A percentile compares a stretch with the other conserved stretches of the same genome.
Evolutionary conservation across 2,888 invertebrate species (phyloP).

Genomic region (Tanaodytes sp.): DNA sequence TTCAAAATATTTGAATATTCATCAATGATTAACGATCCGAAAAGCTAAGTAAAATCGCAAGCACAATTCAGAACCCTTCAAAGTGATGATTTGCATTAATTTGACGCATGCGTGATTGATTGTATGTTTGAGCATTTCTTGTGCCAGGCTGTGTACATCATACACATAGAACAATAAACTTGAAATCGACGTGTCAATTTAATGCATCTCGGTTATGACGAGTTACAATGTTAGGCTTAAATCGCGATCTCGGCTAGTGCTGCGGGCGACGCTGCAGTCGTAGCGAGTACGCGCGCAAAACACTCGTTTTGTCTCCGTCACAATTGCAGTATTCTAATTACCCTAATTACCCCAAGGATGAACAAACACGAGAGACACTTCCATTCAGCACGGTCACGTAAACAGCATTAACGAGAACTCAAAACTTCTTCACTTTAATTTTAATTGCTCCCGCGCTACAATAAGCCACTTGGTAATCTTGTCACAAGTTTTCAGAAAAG

Average conservation of each 20-base stretch:
- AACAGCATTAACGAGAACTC: slow-evolving; percentile 25
- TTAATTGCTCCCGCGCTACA: slow-evolving; percentile 7
- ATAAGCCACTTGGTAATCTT: slow-evolving; percentile 3
- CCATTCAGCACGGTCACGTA: slow-evolving; percentile 18
- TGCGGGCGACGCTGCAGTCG: slow-evolving; percentile 4
- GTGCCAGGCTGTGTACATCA: too few relatives aligned
- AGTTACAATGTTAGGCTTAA: too few relatives aligned
- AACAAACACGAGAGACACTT: slow-evolving; percentile 26
- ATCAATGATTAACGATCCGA: too few relatives aligned
- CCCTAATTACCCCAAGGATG: slow-evolving; percentile 31
- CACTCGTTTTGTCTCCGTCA: slow-evolving; percentile 16
- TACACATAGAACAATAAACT: too few relatives aligned
- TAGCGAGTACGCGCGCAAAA: slow-evolving; percentile 6
- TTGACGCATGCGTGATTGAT: too few relatives aligned
- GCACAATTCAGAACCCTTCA: too few relatives aligned
- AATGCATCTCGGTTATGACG: too few relatives aligned
- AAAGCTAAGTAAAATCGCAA: too few relatives aligned
- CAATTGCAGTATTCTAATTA: slow-evolving; percentile 33
- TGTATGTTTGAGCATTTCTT: too few relatives aligned
- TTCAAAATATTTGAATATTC: too few relatives aligned
- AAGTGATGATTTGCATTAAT: too few relatives aligned
- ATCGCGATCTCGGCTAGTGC: neutral
- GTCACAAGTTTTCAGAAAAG: slow-evolving; percentile 1
- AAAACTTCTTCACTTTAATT: slow-evolving; percentile 24
- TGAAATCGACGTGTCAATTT: too few relatives aligned